Evolutionary conservation across 1,140 invertebrate genomes (phyloP).

Genomic region (Aphelinus certus): DNA sequence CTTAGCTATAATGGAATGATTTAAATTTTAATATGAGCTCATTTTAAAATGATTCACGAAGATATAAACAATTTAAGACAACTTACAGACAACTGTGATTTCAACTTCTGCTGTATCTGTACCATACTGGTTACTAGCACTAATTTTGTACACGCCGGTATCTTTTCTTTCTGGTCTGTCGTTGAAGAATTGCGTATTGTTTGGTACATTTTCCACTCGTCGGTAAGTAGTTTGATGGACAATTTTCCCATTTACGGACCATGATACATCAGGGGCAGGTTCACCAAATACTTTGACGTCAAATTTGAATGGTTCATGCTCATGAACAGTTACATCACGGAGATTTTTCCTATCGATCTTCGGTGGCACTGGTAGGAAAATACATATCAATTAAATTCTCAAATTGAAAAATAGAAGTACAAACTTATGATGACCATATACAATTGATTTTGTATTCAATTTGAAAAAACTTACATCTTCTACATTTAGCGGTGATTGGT

Average conservation of each 20-base stretch:
- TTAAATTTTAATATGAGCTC: slow-evolving; percentile 15
- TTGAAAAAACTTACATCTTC: slow-evolving; percentile 77
- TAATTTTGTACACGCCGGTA: slow-evolving; percentile 86
- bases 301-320: slow-evolving; percentile 84
- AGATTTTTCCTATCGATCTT: slow-evolving; percentile 89
- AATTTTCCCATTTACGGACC: slow-evolving; percentile 72
- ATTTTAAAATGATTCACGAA: background rate
- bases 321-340: slow-evolving; percentile 78
- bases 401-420: slow-evolving; percentile 17
- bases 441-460: slow-evolving; percentile 38
- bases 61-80: slow-evolving; percentile 18
- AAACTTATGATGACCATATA: slow-evolving; percentile 3
- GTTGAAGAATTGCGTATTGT: slow-evolving; percentile 87
- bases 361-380: slow-evolving; percentile 78
- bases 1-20: slow-evolving; percentile 73
- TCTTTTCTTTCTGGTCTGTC: slow-evolving; percentile 85
- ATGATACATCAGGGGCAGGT: slow-evolving; percentile 82
- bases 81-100: slow-evolving; percentile 88
- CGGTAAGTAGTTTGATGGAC: slow-evolving; percentile 68
- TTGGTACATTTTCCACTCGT: slow-evolving; percentile 84
- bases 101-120: slow-evolving; percentile 90
- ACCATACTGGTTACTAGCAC: slow-evolving; percentile 86
- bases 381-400: slow-evolving; percentile 7
- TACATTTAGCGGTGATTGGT: slow-evolving; percentile 82
- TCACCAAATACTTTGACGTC: slow-evolving; percentile 88